Conservation (phyloP, 2,797 vertebrate species). For the Falco biarmicus region DNA sequence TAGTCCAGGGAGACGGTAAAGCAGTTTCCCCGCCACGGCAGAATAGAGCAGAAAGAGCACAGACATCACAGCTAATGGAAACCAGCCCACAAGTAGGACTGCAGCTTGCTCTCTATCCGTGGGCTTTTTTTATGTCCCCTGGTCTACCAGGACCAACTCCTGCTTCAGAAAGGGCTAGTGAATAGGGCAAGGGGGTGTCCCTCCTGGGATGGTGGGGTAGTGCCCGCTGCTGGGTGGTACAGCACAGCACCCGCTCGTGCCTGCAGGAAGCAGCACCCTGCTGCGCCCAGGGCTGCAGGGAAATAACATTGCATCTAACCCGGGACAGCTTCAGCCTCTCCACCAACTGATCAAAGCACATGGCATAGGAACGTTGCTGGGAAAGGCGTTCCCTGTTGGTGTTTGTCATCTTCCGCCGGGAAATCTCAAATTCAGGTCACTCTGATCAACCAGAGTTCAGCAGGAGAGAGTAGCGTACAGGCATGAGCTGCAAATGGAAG, state of each 20-base stretch:
- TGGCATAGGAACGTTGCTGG: neutral
- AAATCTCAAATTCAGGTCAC: neutral
- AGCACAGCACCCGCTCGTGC: accelerated
- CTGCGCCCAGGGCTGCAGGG: neutral
- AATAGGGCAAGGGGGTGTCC: neutral
- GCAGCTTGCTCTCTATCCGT: neutral
- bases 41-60: neutral
- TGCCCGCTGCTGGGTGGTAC: neutral
- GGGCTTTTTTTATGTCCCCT: neutral
- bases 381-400: neutral
- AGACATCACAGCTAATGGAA: neutral
- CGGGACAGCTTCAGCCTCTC: neutral
- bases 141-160: neutral
- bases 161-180: neutral
- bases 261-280: neutral
- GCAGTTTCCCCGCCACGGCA: neutral
- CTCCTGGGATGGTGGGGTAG: neutral
- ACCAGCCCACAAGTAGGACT: neutral
- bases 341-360: neutral
- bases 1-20: neutral
- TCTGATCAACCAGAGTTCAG: neutral
- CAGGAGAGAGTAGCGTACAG: neutral
- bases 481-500: neutral
- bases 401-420: neutral
- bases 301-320: neutral